Percentiles rank a stretch among this genome's conserved stretches.
These are phyloP conservation scores for Urechis unicinctus DNA, from an alignment of 2,888 invertebrate genomes.

Conservation along the genomic window DNA sequence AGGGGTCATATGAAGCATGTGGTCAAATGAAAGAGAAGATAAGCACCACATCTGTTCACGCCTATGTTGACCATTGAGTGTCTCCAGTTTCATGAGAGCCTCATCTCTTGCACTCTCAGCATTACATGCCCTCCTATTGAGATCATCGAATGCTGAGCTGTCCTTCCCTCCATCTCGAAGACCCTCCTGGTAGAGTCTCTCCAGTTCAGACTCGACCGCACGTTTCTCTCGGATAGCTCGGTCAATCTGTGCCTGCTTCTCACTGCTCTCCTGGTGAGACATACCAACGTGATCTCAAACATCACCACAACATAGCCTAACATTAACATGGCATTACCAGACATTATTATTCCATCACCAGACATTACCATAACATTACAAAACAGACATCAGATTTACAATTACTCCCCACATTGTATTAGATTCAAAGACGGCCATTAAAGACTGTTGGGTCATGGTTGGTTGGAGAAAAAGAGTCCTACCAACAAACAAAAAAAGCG, in stretches of 20 bases:
- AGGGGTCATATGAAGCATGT: neutral
- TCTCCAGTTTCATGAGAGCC: conserved; percentile 30
- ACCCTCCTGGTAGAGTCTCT: conserved; percentile 42
- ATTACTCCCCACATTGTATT: too few relatives aligned
- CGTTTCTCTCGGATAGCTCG: conserved; percentile 42
- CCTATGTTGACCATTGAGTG: conserved; percentile 26
- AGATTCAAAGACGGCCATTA: too few relatives aligned
- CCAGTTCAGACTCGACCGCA: conserved; percentile 42
- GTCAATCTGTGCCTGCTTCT: conserved; percentile 38
- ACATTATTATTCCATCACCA: too few relatives aligned
- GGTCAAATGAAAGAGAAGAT: neutral
- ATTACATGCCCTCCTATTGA: conserved; percentile 34
- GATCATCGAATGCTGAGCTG: conserved; percentile 29
- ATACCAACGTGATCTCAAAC: neutral
- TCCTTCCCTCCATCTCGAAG: conserved; percentile 29
- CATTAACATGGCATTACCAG: neutral
- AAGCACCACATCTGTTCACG: conserved; percentile 28
- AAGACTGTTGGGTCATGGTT: too few relatives aligned
- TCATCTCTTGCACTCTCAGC: conserved; percentile 40
- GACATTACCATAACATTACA: too few relatives aligned
- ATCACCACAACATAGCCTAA: neutral
- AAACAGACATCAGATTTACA: too few relatives aligned
- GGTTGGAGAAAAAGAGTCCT: too few relatives aligned
- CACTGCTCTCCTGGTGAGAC: conserved; percentile 19
- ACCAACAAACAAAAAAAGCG: too few relatives aligned